These are phyloP conservation scores for Sphenopsis melanotis DNA, from an alignment of 2,797 vertebrate genomes.

Conservation along the genomic window DNA sequence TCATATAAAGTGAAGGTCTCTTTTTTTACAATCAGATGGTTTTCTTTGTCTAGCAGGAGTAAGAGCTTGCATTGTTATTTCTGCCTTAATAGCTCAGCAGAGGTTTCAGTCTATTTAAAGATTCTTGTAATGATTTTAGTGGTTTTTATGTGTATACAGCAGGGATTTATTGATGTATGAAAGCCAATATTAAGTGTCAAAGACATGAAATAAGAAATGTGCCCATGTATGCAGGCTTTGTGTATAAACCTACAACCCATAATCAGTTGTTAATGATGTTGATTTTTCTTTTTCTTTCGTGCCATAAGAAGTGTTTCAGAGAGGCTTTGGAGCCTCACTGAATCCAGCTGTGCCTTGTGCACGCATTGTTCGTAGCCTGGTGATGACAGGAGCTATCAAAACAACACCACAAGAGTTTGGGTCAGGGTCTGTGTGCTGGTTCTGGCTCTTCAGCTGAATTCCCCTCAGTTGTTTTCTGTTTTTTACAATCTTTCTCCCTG, in stretches of 20 bases:
- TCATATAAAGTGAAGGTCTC: neutral
- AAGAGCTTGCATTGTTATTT: conserved; percentile 26
- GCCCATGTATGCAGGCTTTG: neutral
- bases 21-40: neutral
- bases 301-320: neutral
- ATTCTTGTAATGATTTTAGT: neutral
- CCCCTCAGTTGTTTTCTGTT: neutral
- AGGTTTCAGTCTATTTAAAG: conserved; percentile 29
- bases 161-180: neutral
- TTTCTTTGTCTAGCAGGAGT: conserved; percentile 14
- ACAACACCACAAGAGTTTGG: neutral
- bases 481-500: neutral
- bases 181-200: neutral
- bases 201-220: neutral
- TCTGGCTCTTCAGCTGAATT: neutral
- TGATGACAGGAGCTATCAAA: neutral
- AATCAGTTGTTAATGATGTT: neutral
- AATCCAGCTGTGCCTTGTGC: neutral
- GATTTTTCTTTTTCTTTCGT: neutral
- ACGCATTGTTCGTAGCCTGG: neutral
- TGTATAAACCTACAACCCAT: neutral
- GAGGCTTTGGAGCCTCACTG: neutral
- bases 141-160: neutral
- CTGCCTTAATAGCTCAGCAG: conserved; percentile 18
- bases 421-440: neutral